A percentile compares a stretch with the other conserved stretches of the same genome.
These are phyloP conservation scores for Temnothorax ravouxi DNA, from an alignment of 2,888 invertebrate genomes.

Conservation along the genomic window DNA sequence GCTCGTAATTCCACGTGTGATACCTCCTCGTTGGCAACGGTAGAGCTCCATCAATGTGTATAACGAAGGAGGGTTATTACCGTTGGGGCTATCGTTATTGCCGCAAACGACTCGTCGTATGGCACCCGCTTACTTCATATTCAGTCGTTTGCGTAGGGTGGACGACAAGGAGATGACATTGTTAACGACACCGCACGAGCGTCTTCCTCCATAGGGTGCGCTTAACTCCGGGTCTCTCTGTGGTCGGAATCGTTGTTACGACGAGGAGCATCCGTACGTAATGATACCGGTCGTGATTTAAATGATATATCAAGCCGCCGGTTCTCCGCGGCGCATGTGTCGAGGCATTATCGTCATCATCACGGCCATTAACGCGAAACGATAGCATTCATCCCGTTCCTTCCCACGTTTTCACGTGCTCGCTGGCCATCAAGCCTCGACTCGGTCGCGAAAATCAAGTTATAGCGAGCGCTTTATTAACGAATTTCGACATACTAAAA, in stretches of 20 bases:
- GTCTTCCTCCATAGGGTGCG: slow-evolving; percentile 67
- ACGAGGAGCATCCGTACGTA: slow-evolving; percentile 61
- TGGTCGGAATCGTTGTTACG: slow-evolving; percentile 65
- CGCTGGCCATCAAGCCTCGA: slow-evolving; percentile 58
- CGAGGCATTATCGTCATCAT: slow-evolving; percentile 69
- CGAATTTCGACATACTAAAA: slow-evolving; percentile 57
- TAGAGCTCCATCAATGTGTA: slow-evolving; percentile 30
- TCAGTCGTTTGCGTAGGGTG: slow-evolving; percentile 48
- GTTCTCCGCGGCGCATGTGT: slow-evolving; percentile 35
- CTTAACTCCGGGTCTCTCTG: slow-evolving; percentile 64
- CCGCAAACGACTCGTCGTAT: slow-evolving; percentile 52
- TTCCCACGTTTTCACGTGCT: slow-evolving; percentile 58
- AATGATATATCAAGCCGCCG: slow-evolving; percentile 66
- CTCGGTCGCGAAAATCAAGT: slow-evolving; percentile 56
- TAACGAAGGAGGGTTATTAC: slow-evolving; percentile 46
- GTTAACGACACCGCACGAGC: slow-evolving; percentile 69
- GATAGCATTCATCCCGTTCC: slow-evolving; percentile 52
- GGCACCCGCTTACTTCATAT: slow-evolving; percentile 39
- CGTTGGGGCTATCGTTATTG: slow-evolving; percentile 52
- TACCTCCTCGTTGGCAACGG: not conserved
- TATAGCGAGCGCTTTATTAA: slow-evolving; percentile 66
- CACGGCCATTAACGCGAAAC: slow-evolving; percentile 68
- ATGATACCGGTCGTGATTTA: slow-evolving; percentile 71
- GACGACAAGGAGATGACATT: slow-evolving; percentile 66
- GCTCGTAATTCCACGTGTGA: slow-evolving; percentile 5